phyloP scores from a whole-genome alignment of 2,113 vertebrate genomes.

The Paralichthys olivaceus region DNA sequence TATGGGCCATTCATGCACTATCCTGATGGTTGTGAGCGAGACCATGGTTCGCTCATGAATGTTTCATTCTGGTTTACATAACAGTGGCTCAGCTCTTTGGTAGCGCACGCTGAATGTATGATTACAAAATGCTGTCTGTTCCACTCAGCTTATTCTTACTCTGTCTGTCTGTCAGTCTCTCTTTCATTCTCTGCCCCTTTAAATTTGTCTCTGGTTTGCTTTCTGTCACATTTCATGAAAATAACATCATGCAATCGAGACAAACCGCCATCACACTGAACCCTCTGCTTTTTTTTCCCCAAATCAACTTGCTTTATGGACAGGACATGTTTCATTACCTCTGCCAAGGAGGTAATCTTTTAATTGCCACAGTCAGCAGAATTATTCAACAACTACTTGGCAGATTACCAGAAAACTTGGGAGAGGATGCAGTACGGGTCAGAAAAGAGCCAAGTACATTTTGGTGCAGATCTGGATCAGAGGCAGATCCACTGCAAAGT shows the following conservation, averaged over 20 bases:
- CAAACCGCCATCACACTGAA: conserved; percentile 10
- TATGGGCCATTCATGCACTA: conserved; percentile 54
- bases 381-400: neutral
- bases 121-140: conserved; percentile 52
- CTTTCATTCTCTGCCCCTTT: conserved; percentile 19
- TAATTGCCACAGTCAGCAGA: neutral
- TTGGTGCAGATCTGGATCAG: neutral
- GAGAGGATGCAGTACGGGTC: neutral
- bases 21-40: conserved; percentile 38
- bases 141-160: neutral
- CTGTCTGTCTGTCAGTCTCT: conserved; percentile 12
- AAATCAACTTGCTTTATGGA: neutral
- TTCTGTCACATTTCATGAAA: conserved; percentile 41
- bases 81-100: conserved; percentile 64
- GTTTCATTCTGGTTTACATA: conserved; percentile 71
- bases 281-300: neutral
- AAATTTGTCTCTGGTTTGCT: conserved; percentile 19
- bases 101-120: conserved; percentile 41
- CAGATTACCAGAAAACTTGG: neutral
- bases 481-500: no score
- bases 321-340: neutral
- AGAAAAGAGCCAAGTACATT: neutral
- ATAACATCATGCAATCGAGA: conserved; percentile 23
- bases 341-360: neutral
- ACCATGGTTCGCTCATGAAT: conserved; percentile 63